A percentile compares a stretch with the other conserved stretches of the same genome.
phyloP scores from a whole-genome alignment of 2,888 invertebrate genomes.

The Caenorhabditis zanzibari region DNA sequence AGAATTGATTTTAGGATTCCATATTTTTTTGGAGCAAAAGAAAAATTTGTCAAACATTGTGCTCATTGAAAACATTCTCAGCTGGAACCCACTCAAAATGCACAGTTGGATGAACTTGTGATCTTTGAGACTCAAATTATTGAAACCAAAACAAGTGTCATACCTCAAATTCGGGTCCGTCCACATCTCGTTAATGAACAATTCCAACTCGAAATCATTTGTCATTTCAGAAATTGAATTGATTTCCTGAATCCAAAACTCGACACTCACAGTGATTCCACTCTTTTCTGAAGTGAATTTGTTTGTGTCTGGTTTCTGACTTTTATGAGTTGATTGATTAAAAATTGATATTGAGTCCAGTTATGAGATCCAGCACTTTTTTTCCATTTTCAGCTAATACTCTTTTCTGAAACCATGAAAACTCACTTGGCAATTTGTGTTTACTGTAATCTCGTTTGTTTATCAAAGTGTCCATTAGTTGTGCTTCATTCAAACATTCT shows the following conservation, averaged over 20 bases:
- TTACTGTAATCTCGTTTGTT: constrained; percentile 61
- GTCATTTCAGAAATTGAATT: constrained; percentile 77
- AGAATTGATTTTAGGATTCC: too few species aligned
- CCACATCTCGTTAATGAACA: constrained; percentile 79
- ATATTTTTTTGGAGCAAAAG: too few species aligned
- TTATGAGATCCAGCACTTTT: too few species aligned
- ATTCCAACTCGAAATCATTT: constrained; percentile 78
- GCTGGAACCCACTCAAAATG: background rate
- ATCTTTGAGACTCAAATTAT: background rate
- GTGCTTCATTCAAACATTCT: constrained; percentile 69
- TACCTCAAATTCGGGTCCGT: constrained; percentile 71
- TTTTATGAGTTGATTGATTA: constrained; percentile 13
- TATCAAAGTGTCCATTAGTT: constrained; percentile 62
- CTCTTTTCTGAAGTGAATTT: constrained; percentile 63
- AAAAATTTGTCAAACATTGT: background rate
- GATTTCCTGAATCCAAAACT: constrained; percentile 78
- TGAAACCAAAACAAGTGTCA: background rate
- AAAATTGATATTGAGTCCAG: background rate
- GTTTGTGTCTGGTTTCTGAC: constrained; percentile 11
- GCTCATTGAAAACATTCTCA: background rate
- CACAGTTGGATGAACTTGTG: background rate
- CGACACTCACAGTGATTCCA: constrained; percentile 72
- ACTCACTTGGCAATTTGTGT: constrained; percentile 70
- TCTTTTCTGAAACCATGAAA: background rate
- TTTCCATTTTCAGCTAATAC: too few species aligned